Conservation (phyloP, 2,888 invertebrate species). For the Cryptophagus acutangulus region DNA sequence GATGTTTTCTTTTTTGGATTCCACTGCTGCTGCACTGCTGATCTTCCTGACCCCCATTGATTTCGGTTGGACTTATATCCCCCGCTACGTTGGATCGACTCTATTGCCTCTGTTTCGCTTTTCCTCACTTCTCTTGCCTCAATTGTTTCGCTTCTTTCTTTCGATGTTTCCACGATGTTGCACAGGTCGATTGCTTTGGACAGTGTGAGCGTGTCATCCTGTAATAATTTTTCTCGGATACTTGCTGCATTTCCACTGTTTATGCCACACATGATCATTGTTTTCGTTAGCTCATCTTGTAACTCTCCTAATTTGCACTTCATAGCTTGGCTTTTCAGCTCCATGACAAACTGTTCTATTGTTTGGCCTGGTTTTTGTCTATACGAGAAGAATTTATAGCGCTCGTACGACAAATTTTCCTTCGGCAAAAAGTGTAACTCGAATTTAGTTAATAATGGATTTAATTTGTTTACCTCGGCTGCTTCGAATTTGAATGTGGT, state of each 20-base stretch:
- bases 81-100: too few species aligned
- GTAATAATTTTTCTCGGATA: neutral
- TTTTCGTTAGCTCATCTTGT: neutral
- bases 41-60: too few species aligned
- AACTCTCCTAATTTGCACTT: neutral
- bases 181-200: neutral
- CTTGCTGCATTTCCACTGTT: neutral
- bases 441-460: slow-evolving; percentile 18
- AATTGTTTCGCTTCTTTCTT: neutral
- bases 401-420: slow-evolving; percentile 21
- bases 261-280: neutral
- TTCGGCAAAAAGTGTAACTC: slow-evolving; percentile 23
- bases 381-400: slow-evolving; percentile 23
- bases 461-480: slow-evolving; percentile 14
- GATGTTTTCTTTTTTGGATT: neutral
- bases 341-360: neutral
- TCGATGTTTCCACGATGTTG: neutral
- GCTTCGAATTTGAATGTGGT: slow-evolving; percentile 21
- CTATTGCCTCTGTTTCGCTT: too few species aligned
- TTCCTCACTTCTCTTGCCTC: neutral
- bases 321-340: neutral
- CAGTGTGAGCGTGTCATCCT: neutral
- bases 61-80: neutral
- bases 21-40: too few species aligned
- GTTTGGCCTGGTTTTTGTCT: slow-evolving; percentile 5